Evolutionary conservation across 2,113 vertebrate species (phyloP), one percentile per base, ranked within the genome.

Genomic region (Aramus guarauna): DNA sequence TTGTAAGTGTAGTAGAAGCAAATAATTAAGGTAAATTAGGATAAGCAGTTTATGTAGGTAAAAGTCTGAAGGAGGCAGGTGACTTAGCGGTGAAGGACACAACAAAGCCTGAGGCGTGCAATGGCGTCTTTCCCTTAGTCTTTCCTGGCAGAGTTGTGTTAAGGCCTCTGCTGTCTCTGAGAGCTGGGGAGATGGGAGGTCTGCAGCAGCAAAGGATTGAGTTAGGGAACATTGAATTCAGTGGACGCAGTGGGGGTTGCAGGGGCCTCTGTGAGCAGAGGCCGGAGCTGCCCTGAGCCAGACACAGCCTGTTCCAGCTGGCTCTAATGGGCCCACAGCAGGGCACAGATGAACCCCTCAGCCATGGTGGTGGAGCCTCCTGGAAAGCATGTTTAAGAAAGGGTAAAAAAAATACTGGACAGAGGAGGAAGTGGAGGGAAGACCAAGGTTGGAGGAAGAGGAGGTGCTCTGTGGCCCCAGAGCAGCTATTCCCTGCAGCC

Each of bases 281-380:
- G 20, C n/a, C 1, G 3, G 27, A 12, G 23, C 22, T 75, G 26
- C 34, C 67, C 17, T 27, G 1, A 63, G 53, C 76, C 5, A 2
- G 34, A 6, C 19, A 12, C 23, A 16, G 20, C 27, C 0, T 0
- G 8, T 45, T 52, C 58, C 13, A 15, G 15, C 18, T 2, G 2
- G 48, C 34, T 50, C 32, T 0, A 2, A 2, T 2, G 1, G 29
- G 10, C 21, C 27, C 24, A 12, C 1, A 0, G 1, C 36, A 13
- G 8, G 30, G 29, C 20, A 32, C 0, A 0, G 1, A 37, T 37
- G 47, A 45, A 23, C 45, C 39, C 32, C 6, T 12, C n/a, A 41
- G 58, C 15, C n/a, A 39, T 21, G 19, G 4, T 6, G 5, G 8
- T 5, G 11, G 16, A 2, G 1, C n/a, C 18, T 53, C 37, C 34